These are phyloP conservation scores for Tricholaema leucomelas DNA, from an alignment of 2,113 vertebrate species.

Conservation along the genomic window DNA sequence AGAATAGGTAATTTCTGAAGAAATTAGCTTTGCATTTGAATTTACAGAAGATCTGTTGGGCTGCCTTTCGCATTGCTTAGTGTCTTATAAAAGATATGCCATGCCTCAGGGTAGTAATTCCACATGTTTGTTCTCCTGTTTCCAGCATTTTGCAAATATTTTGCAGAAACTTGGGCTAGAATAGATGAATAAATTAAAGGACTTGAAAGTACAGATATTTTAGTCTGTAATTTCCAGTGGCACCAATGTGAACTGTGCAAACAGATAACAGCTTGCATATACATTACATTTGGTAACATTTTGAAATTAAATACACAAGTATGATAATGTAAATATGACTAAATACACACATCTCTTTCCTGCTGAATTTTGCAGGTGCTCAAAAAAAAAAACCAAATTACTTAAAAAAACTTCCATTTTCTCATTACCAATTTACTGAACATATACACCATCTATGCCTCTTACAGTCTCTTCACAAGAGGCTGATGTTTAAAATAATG, in stretches of 20 bases:
- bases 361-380: not conserved
- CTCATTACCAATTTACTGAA: not conserved
- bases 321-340: not conserved
- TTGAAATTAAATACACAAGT: not conserved
- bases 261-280: not conserved
- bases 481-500: not conserved
- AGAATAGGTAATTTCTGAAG: not conserved
- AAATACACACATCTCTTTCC: not conserved
- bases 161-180: not conserved
- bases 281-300: not conserved
- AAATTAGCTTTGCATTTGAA: not conserved
- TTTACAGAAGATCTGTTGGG: not conserved
- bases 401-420: not conserved
- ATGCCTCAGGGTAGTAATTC: not conserved
- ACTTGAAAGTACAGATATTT: not conserved
- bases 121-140: not conserved
- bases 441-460: not conserved
- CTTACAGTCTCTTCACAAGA: fast-evolving
- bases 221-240: not conserved
- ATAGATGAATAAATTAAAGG: not conserved
- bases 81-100: not conserved
- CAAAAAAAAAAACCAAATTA: not conserved
- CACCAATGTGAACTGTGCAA: not conserved
- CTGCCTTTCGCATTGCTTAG: not conserved
- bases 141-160: not conserved